These are phyloP conservation scores for Suncus etruscus DNA, from an alignment of 2,113 vertebrate species.

Conservation along the genomic window DNA sequence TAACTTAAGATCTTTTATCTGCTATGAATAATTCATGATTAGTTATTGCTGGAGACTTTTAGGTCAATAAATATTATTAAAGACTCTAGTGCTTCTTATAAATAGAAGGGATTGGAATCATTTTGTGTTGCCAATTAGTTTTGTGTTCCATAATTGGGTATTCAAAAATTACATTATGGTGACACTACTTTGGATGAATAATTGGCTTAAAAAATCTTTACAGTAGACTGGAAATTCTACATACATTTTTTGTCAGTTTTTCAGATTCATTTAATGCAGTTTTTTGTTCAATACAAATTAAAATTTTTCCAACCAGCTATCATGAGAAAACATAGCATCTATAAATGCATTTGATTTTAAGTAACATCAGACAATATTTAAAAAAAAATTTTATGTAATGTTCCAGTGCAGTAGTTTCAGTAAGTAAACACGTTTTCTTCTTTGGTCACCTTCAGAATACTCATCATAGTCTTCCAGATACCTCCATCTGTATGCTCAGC, in stretches of 20 bases:
- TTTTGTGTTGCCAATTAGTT: conserved; percentile 23
- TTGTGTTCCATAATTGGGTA: conserved; percentile 19
- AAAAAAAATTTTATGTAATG: conserved; percentile 7
- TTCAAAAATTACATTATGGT: conserved; percentile 15
- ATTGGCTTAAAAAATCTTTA: not conserved
- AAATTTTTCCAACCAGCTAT: not conserved
- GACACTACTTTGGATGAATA: conserved; percentile 4
- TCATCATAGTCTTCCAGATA: not conserved
- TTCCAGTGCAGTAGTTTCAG: conserved; percentile 17
- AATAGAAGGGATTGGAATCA: not conserved
- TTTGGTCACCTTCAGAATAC: not conserved
- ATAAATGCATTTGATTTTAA: conserved; percentile 28
- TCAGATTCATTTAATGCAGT: conserved; percentile 32
- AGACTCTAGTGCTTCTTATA: not conserved
- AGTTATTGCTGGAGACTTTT: conserved; percentile 62
- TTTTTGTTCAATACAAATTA: not conserved
- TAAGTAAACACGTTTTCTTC: conserved; percentile 24
- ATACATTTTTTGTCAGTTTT: conserved; percentile 17
- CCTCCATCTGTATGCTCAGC: conserved; percentile 9
- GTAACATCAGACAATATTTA: not conserved
- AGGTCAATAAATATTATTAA: conserved; percentile 66
- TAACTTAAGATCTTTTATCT: conserved; percentile 74
- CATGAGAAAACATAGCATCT: conserved; percentile 11
- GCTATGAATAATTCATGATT: conserved; percentile 74
- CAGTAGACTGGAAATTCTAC: not conserved